phyloP scores from a whole-genome alignment of 2,113 vertebrate genomes.

The Maccullochella peelii region DNA sequence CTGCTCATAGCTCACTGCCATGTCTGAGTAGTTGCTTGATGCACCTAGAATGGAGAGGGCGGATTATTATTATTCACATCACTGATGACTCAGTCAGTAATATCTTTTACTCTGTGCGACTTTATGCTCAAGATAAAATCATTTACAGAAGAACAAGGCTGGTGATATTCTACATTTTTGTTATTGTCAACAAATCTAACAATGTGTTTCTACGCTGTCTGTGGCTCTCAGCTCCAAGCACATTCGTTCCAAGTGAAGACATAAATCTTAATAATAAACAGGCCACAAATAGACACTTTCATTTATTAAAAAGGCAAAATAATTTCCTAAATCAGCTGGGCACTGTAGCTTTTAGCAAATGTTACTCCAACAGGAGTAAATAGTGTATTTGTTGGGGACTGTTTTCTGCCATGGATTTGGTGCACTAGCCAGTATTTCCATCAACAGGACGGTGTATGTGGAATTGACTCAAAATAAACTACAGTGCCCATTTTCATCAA shows the following conservation, averaged over 20 bases:
- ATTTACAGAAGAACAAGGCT: background rate
- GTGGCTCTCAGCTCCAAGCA: background rate
- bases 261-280: background rate
- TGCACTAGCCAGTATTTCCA: background rate
- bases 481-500: background rate
- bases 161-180: background rate
- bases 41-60: slow-evolving; percentile 60
- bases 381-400: background rate
- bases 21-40: slow-evolving; percentile 77
- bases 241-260: background rate
- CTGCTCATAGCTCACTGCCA: slow-evolving; percentile 76
- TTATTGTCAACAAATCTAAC: background rate
- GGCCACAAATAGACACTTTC: background rate
- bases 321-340: background rate
- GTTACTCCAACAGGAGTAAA: background rate
- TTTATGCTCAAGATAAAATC: background rate
- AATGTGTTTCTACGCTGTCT: background rate
- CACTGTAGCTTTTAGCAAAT: background rate
- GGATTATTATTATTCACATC: background rate
- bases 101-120: background rate
- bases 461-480: background rate
- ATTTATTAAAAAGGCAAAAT: background rate
- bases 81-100: background rate
- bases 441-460: background rate
- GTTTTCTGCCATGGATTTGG: background rate